Percentiles rank a stretch among this genome's conserved stretches.
Conservation (phyloP, 2,888 invertebrate genomes). For the Nemoura dubitans region DNA sequence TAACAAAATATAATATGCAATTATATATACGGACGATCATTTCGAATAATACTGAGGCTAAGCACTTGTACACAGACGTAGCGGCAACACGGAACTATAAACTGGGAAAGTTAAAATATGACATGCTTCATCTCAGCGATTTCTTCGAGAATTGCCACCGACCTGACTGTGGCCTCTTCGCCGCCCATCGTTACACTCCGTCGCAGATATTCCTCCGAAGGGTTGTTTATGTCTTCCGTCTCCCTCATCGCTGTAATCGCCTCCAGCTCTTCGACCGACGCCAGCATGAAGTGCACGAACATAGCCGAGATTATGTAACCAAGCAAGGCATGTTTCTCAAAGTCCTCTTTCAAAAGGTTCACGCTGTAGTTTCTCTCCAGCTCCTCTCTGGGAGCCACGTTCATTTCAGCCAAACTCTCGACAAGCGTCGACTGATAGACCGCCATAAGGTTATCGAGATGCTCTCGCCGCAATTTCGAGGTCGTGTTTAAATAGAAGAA, state of each 20-base stretch:
- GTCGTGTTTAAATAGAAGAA: conserved; percentile 58
- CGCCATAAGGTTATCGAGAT: conserved; percentile 54
- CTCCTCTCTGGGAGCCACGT: conserved; percentile 15
- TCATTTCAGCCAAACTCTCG: conserved; percentile 31
- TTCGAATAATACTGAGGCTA: neutral
- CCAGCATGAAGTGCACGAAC: conserved; percentile 37
- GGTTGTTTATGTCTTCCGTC: neutral
- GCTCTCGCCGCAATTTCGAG: conserved; percentile 53
- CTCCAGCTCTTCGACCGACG: conserved; percentile 29
- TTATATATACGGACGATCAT: neutral
- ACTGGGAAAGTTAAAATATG: neutral
- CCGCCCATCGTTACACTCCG: neutral
- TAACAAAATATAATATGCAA: no score
- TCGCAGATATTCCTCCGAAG: neutral
- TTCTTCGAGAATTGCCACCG: conserved; percentile 18
- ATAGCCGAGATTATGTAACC: conserved; percentile 31
- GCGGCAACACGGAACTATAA: neutral
- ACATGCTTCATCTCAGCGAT: conserved; percentile 27
- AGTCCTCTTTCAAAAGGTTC: conserved; percentile 38
- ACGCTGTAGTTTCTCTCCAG: conserved; percentile 33
- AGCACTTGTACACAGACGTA: neutral
- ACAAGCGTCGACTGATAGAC: conserved; percentile 53
- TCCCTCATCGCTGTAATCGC: neutral
- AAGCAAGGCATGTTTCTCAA: conserved; percentile 2
- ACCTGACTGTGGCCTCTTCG: conserved; percentile 10